Conservation (phyloP, 64 coral and sea anemone species). For the Acropora tenuis region DNA sequence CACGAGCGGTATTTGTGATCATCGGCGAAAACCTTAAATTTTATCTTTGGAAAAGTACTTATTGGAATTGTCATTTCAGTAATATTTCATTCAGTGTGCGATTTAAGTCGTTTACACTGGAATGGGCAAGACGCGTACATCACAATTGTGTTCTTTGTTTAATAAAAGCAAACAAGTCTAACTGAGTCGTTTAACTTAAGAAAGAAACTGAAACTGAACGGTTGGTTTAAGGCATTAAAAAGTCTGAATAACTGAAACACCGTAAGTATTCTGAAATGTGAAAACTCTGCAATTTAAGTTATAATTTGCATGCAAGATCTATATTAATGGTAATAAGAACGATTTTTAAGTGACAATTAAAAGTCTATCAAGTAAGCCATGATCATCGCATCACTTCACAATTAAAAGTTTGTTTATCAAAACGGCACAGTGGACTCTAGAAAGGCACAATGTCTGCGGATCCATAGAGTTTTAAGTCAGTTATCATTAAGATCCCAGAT, state of each 20-base stretch:
- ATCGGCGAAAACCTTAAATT: no score
- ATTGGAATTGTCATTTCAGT: no score
- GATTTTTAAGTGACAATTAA: neutral
- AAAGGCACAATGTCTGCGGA: neutral
- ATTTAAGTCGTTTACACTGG: neutral
- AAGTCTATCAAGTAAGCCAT: neutral
- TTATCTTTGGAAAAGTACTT: no score
- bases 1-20: no score
- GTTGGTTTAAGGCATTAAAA: neutral
- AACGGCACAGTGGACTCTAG: neutral
- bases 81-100: no score
- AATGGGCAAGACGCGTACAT: neutral
- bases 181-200: neutral
- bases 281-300: neutral
- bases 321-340: neutral
- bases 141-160: neutral
- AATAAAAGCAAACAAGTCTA: neutral
- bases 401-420: neutral
- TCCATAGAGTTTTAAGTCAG: neutral
- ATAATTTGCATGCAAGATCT: neutral
- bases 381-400: no score
- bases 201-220: neutral
- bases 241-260: neutral
- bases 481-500: slow-evolving; percentile 42
- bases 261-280: neutral